Evolutionary conservation across 1,140 invertebrate genomes (phyloP).

Genomic region (Trinorchestia longiramus): DNA sequence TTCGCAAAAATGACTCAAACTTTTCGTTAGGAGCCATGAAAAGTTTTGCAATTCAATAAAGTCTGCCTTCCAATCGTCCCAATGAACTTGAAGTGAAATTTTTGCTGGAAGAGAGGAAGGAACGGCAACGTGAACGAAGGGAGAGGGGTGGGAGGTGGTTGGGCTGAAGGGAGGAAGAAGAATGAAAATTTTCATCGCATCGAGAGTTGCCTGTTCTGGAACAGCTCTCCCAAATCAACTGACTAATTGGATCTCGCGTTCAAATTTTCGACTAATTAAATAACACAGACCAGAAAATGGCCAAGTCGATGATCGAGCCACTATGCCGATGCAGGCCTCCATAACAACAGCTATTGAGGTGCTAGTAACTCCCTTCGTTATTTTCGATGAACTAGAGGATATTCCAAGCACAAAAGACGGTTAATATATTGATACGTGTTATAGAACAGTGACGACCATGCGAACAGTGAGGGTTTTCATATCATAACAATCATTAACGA

Average conservation of each 20-base stretch:
- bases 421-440: no score
- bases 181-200: neutral
- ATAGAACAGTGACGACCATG: no score
- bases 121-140: neutral
- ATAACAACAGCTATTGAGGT: neutral
- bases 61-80: neutral
- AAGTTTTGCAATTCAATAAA: constrained; percentile 14
- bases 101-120: neutral
- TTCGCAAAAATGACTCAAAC: constrained; percentile 20
- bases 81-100: constrained; percentile 27
- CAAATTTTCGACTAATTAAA: neutral
- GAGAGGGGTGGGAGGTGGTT: no score
- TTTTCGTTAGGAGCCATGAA: constrained; percentile 24
- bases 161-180: neutral
- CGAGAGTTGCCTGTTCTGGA: neutral
- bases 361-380: no score
- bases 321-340: neutral
- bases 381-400: no score
- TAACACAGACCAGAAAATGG: neutral
- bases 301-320: neutral
- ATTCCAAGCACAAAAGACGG: no score
- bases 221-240: neutral
- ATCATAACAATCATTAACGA: no score
- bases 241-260: neutral
- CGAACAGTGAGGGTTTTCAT: no score